Percentiles rank a stretch among this genome's conserved stretches.
Evolutionary conservation across 2,888 invertebrate species (phyloP).

Genomic region (Nineta flava): DNA sequence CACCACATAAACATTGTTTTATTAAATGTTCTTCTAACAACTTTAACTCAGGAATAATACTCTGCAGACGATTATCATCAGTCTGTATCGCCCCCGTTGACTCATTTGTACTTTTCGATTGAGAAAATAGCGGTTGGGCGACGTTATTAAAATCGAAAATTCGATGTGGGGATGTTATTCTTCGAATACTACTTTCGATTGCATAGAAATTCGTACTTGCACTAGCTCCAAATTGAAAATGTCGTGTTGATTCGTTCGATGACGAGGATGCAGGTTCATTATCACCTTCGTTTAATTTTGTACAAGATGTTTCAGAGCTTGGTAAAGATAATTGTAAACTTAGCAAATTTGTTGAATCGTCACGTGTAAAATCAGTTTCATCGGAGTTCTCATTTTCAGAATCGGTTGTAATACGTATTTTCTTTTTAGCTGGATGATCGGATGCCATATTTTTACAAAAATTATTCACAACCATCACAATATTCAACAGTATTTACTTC

Average conservation of each 20-base stretch:
- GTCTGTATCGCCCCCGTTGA: not conserved
- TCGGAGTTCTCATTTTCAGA: conserved; percentile 40
- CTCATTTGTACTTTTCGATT: not conserved
- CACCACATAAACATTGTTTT: conserved; percentile 62
- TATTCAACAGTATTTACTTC: not conserved
- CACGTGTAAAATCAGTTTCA: conserved; percentile 35
- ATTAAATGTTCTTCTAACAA: conserved; percentile 49
- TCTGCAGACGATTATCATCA: not conserved
- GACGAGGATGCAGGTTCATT: not conserved
- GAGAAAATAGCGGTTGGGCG: not conserved
- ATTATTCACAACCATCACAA: conserved; percentile 47
- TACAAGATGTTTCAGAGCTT: conserved; percentile 1
- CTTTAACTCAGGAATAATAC: conserved; percentile 32
- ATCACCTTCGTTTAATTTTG: not conserved
- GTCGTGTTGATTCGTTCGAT: not conserved
- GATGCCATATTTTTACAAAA: conserved; percentile 47
- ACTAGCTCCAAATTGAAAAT: not conserved
- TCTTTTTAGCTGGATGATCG: conserved; percentile 74
- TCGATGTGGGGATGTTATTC: not conserved
- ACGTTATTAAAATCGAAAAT: not conserved
- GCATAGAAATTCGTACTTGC: not conserved
- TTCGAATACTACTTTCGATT: not conserved
- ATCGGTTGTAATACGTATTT: conserved; percentile 46
- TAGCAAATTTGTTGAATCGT: conserved; percentile 24
- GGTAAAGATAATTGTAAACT: conserved; percentile 21